Evolutionary conservation across 1,140 invertebrate species (phyloP).

Genomic region (Trichoplusia ni): DNA sequence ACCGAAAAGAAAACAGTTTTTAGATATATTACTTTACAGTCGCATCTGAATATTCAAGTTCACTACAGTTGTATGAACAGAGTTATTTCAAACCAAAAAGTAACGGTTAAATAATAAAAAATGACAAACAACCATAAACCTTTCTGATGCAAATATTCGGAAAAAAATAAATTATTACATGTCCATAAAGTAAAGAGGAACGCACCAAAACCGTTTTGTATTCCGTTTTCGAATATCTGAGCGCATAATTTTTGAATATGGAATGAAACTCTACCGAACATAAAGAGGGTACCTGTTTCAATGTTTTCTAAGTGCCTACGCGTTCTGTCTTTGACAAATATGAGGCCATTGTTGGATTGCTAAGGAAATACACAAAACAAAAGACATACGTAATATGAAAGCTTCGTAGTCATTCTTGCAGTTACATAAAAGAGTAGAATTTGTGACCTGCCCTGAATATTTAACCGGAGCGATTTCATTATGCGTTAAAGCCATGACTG

Average conservation of each 20-base stretch:
- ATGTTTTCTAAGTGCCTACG: slow-evolving; percentile 59
- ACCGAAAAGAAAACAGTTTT: too few species aligned
- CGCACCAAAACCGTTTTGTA: slow-evolving; percentile 51
- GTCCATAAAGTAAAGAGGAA: slow-evolving; percentile 51
- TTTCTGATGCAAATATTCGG: slow-evolving; percentile 50
- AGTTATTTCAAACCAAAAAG: not conserved
- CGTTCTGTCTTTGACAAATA: slow-evolving; percentile 61
- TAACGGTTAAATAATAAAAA: slow-evolving; percentile 15
- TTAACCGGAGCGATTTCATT: slow-evolving; percentile 7
- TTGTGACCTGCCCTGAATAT: slow-evolving; percentile 18
- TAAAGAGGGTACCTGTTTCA: slow-evolving; percentile 58
- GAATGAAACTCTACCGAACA: slow-evolving; percentile 61
- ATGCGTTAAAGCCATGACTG: too few species aligned
- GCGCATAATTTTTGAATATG: slow-evolving; percentile 69
- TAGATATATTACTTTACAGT: too few species aligned
- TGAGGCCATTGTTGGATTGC: slow-evolving; percentile 60
- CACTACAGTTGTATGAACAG: not conserved
- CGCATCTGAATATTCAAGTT: not conserved
- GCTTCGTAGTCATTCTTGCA: slow-evolving; percentile 31
- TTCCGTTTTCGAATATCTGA: slow-evolving; percentile 58
- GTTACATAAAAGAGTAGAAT: slow-evolving; percentile 34
- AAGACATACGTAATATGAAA: slow-evolving; percentile 51
- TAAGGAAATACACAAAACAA: slow-evolving; percentile 50
- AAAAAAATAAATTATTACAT: slow-evolving; percentile 56
- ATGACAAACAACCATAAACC: slow-evolving; percentile 19